Conservation (phyloP, 2,888 invertebrate species). For the Drosophila lacicola region DNA sequence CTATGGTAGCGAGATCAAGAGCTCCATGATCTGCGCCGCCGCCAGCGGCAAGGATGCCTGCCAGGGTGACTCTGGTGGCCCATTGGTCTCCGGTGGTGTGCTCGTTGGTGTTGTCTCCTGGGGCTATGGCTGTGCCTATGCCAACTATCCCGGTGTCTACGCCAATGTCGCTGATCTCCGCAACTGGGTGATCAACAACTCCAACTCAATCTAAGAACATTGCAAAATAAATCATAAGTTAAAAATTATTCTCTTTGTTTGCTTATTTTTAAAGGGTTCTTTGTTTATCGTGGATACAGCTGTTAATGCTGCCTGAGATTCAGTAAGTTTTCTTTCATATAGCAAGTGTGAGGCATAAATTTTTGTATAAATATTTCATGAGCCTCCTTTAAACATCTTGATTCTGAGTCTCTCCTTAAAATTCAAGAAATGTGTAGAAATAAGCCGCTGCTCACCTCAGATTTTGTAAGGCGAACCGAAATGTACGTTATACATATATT, state of each 20-base stretch:
- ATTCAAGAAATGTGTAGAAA: too few relatives aligned
- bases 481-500: too few relatives aligned
- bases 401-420: too few relatives aligned
- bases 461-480: too few relatives aligned
- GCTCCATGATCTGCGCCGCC: slow-evolving; percentile 72
- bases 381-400: too few relatives aligned
- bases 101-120: slow-evolving; percentile 81
- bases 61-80: slow-evolving; percentile 83
- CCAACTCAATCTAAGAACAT: slow-evolving; percentile 38
- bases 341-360: too few relatives aligned
- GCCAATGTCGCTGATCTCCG: slow-evolving; percentile 59
- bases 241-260: not conserved
- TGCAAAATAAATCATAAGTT: slow-evolving; percentile 28
- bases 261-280: not conserved
- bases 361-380: too few relatives aligned
- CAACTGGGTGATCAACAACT: slow-evolving; percentile 48
- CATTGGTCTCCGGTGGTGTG: slow-evolving; percentile 62
- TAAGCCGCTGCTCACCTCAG: too few relatives aligned
- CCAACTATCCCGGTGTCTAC: slow-evolving; percentile 74
- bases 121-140: slow-evolving; percentile 76
- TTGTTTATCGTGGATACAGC: not conserved
- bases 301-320: too few relatives aligned
- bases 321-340: too few relatives aligned
- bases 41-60: slow-evolving; percentile 70
- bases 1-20: slow-evolving; percentile 50